These are phyloP conservation scores for Lithosia quadra DNA, from an alignment of 2,888 invertebrate genomes.

Conservation along the genomic window DNA sequence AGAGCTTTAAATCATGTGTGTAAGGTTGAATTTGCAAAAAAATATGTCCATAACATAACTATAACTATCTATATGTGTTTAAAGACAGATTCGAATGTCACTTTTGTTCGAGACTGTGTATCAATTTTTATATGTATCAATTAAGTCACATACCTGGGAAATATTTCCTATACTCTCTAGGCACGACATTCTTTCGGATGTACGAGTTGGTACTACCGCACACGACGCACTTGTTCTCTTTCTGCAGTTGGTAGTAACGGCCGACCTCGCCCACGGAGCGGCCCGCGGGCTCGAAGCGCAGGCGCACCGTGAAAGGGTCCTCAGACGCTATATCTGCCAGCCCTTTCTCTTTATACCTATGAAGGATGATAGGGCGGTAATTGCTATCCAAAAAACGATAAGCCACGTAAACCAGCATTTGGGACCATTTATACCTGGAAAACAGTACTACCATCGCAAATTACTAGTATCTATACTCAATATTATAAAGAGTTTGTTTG, in stretches of 20 bases:
- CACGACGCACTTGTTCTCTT: constrained; percentile 93
- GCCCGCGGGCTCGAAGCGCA: constrained; percentile 93
- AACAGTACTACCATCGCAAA: neutral
- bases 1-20: no score
- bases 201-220: constrained; percentile 90
- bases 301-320: constrained; percentile 89
- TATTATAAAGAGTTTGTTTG: no score
- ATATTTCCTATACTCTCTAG: constrained; percentile 92
- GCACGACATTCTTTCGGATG: constrained; percentile 93
- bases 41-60: no score
- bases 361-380: neutral
- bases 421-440: neutral
- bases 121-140: no score
- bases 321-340: constrained; percentile 76
- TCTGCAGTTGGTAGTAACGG: constrained; percentile 90
- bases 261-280: constrained; percentile 90
- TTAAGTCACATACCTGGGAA: constrained; percentile 87
- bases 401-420: neutral
- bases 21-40: no score
- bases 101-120: no score
- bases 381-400: neutral
- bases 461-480: no score
- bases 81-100: no score
- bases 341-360: constrained; percentile 84
- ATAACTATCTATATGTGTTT: no score